These are phyloP conservation scores for Cataglyphis rosenhaueri DNA, from an alignment of 2,888 invertebrate genomes.

Conservation along the genomic window DNA sequence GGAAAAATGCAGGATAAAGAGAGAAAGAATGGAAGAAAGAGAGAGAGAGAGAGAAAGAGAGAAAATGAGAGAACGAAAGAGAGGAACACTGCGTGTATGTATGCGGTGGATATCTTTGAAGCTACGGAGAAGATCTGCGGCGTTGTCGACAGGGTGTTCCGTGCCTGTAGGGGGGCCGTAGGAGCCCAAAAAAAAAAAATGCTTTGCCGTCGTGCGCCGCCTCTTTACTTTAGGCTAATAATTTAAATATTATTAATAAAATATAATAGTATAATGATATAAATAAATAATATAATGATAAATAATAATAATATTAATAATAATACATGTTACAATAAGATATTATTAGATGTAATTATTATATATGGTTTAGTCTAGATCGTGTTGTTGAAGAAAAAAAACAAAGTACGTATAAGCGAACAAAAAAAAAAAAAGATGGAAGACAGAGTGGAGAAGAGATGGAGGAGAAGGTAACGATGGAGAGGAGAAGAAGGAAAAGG, in stretches of 20 bases:
- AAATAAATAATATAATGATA: slow-evolving; percentile 80
- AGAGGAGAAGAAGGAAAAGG: neutral
- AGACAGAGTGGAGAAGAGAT: slow-evolving; percentile 28
- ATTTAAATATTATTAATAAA: slow-evolving; percentile 83
- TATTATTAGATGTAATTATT: slow-evolving; percentile 86
- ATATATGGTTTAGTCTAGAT: slow-evolving; percentile 85
- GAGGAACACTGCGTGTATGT: neutral
- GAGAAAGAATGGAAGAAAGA: neutral
- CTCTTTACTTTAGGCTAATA: slow-evolving; percentile 85
- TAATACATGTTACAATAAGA: slow-evolving; percentile 85
- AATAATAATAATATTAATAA: slow-evolving; percentile 83
- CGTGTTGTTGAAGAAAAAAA: slow-evolving; percentile 85
- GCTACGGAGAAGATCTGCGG: slow-evolving; percentile 72
- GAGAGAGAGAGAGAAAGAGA: slow-evolving; percentile 5
- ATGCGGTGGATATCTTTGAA: slow-evolving; percentile 38
- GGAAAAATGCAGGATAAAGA: neutral
- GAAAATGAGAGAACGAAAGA: slow-evolving; percentile 33
- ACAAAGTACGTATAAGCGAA: slow-evolving; percentile 82
- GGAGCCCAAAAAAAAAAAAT: slow-evolving; percentile 81
- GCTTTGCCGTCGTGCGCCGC: slow-evolving; percentile 85
- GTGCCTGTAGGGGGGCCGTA: slow-evolving; percentile 82
- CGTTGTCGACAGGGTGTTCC: slow-evolving; percentile 84
- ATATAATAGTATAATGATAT: slow-evolving; percentile 80
- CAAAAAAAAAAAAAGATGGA: slow-evolving; percentile 67
- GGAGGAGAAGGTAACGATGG: neutral